Conservation (phyloP, 1,140 invertebrate genomes). For the Hylaeus volcanicus region DNA sequence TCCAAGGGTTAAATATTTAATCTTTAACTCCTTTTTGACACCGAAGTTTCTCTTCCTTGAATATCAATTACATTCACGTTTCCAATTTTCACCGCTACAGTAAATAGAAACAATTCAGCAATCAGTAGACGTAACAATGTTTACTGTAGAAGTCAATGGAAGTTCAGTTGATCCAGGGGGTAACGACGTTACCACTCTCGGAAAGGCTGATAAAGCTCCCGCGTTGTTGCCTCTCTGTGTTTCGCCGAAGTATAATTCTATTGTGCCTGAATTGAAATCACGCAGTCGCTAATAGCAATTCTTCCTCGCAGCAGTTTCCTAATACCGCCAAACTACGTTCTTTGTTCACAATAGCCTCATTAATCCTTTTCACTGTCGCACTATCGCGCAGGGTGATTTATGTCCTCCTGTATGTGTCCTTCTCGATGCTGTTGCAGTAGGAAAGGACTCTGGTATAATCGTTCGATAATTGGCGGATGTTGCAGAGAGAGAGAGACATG, state of each 20-base stretch:
- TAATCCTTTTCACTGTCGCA: slow-evolving; percentile 43
- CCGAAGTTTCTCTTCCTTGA: too few relatives aligned
- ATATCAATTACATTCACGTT: too few relatives aligned
- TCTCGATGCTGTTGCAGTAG: slow-evolving; percentile 1
- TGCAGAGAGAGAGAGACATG: not conserved
- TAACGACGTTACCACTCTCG: not conserved
- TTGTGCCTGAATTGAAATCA: slow-evolving; percentile 17
- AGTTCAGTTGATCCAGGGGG: not conserved
- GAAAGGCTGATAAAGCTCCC: slow-evolving; percentile 14
- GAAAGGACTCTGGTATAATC: slow-evolving; percentile 7
- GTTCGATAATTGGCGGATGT: slow-evolving; percentile 3
- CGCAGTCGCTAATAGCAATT: not conserved
- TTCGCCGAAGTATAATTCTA: slow-evolving; percentile 11
- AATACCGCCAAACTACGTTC: slow-evolving; percentile 32
- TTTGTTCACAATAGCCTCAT: slow-evolving; percentile 40
- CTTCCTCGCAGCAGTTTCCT: slow-evolving; percentile 12
- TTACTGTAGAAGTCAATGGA: not conserved
- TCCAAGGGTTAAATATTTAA: too few relatives aligned
- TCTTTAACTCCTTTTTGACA: too few relatives aligned
- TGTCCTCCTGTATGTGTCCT: not conserved
- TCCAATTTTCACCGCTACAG: too few relatives aligned
- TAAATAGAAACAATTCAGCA: too few relatives aligned
- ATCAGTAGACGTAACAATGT: not conserved
- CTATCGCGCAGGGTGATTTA: slow-evolving; percentile 34
- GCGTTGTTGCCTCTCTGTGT: not conserved